A percentile compares a stretch with the other conserved stretches of the same genome.
phyloP scores from a whole-genome alignment of 92 coral and sea anemone species.

The Epizoanthus ramosus region DNA sequence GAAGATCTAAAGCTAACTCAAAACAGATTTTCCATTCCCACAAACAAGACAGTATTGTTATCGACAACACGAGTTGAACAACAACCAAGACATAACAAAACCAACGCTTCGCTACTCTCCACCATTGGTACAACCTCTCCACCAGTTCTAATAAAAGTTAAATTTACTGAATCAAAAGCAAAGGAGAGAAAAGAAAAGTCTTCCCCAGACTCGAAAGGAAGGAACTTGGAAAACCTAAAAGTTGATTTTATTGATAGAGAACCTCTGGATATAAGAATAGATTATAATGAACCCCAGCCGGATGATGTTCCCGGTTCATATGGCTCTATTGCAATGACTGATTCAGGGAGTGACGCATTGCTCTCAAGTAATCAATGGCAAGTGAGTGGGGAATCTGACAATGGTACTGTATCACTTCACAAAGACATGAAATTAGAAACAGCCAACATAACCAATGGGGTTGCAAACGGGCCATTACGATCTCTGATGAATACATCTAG shows the following conservation, averaged over 20 bases:
- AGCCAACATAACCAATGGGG: neutral
- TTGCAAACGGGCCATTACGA: no score
- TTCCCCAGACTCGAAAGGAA: neutral
- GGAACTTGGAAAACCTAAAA: neutral
- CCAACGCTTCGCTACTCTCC: neutral
- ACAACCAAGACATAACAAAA: neutral
- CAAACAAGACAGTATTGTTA: neutral
- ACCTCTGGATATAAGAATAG: neutral
- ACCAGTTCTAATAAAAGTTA: neutral
- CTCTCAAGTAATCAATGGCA: neutral
- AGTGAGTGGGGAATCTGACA: neutral
- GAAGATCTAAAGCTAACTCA: neutral
- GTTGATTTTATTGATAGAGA: neutral
- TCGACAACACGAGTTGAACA: neutral
- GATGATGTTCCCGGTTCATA: neutral
- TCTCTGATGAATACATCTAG: neutral
- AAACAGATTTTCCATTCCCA: neutral
- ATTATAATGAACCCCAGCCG: slow-evolving; percentile 5
- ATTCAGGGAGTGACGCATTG: neutral
- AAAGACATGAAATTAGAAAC: neutral
- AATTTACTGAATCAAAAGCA: neutral
- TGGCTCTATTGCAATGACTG: neutral
- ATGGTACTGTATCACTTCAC: neutral
- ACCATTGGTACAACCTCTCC: neutral
- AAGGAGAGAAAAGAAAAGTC: neutral